Evolutionary conservation across 2,888 invertebrate genomes (phyloP).

Genomic region (Siphlonurus alternatus): DNA sequence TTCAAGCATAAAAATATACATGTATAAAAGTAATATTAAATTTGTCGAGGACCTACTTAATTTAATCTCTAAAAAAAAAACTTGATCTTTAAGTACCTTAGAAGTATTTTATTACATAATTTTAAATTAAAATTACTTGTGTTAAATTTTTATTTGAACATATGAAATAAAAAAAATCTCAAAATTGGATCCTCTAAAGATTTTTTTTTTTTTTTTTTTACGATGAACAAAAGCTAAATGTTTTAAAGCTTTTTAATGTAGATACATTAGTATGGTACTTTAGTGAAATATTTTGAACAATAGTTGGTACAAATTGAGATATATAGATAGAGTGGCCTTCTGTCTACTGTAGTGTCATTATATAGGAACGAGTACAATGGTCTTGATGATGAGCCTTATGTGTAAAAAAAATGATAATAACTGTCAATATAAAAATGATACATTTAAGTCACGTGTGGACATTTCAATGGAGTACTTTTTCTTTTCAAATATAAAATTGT

Average conservation of each 20-base stretch:
- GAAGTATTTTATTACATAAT: too few relatives aligned
- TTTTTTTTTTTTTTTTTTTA: too few relatives aligned
- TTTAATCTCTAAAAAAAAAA: too few relatives aligned
- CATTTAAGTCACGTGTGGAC: background rate
- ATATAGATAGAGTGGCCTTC: background rate
- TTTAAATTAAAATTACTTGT: too few relatives aligned
- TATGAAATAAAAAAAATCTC: too few relatives aligned
- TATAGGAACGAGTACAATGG: background rate
- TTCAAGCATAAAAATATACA: too few relatives aligned
- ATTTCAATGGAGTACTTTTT: background rate
- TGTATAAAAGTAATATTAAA: too few relatives aligned
- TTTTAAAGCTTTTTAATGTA: background rate
- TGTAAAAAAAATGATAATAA: background rate
- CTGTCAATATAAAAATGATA: background rate
- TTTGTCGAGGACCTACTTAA: too few relatives aligned
- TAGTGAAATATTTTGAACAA: background rate
- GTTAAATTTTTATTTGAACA: too few relatives aligned
- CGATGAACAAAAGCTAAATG: too few relatives aligned
- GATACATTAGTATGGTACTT: background rate
- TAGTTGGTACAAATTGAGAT: conserved; percentile 1
- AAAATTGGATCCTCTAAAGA: too few relatives aligned
- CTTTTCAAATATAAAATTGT: background rate
- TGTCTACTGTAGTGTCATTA: background rate
- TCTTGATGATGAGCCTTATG: background rate
- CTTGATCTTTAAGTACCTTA: too few relatives aligned